phyloP scores from a whole-genome alignment of 2,113 vertebrate genomes.

The Centrocercus urophasianus region DNA sequence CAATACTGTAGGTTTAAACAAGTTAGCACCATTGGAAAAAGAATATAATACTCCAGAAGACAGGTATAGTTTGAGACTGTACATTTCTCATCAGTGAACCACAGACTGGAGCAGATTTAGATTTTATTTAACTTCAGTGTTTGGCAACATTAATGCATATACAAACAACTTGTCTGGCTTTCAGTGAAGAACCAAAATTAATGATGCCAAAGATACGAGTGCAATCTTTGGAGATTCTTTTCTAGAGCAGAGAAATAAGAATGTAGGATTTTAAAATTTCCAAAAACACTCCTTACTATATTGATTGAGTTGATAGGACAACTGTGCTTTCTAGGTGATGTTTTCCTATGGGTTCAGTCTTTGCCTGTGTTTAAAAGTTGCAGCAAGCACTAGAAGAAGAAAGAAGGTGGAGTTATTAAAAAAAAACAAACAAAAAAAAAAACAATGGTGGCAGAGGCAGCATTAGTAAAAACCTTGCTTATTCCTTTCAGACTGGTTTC shows the following conservation, averaged over 20 bases:
- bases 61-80: background rate
- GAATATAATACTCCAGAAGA: background rate
- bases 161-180: background rate
- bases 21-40: background rate
- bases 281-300: background rate
- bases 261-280: background rate
- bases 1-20: background rate
- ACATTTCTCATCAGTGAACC: background rate
- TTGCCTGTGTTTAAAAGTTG: background rate
- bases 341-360: background rate
- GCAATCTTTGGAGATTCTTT: background rate
- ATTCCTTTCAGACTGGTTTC: rapidly evolving
- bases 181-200: background rate
- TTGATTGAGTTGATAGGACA: background rate
- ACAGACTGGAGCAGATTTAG: background rate
- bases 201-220: rapidly evolving
- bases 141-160: background rate
- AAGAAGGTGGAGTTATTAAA: background rate
- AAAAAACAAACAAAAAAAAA: background rate
- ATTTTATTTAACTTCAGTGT: background rate
- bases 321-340: background rate
- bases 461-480: background rate
- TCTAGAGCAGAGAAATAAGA: background rate
- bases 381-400: background rate
- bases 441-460: background rate